Evolutionary conservation across 2,113 vertebrate genomes (phyloP).

Genomic region (Sprattus sprattus): DNA sequence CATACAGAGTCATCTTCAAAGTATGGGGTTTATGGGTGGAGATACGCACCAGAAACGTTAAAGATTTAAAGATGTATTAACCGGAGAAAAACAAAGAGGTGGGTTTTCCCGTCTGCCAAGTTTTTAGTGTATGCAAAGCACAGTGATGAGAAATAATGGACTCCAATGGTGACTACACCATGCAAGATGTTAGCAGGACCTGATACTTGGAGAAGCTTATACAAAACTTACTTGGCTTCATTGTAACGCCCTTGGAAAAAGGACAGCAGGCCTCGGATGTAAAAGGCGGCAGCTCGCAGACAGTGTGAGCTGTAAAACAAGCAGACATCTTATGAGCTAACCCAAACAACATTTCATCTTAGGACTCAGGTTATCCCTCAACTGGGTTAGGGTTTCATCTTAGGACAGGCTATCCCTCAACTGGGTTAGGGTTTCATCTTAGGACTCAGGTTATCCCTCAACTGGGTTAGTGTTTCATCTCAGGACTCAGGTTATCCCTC

Average conservation of each 20-base stretch:
- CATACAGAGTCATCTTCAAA: too few species aligned
- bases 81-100: not conserved
- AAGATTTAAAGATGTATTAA: too few species aligned
- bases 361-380: too few species aligned
- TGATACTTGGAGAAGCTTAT: not conserved
- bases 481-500: not conserved
- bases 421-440: too few species aligned
- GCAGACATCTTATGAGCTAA: not conserved
- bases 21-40: too few species aligned
- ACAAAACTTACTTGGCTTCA: conserved; percentile 88
- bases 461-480: too few species aligned
- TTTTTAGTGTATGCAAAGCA: not conserved
- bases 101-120: not conserved
- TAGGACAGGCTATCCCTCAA: too few species aligned
- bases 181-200: too few species aligned
- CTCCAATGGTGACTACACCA: not conserved
- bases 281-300: conserved; percentile 93
- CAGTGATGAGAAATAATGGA: not conserved
- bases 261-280: conserved; percentile 95
- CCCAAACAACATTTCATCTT: not conserved
- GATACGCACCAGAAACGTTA: too few species aligned
- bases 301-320: conserved; percentile 85
- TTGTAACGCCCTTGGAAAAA: conserved; percentile 99
- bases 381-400: too few species aligned
- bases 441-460: too few species aligned